Evolutionary conservation across 2,888 invertebrate species (phyloP), one percentile per base, ranked within the genome.

Genomic region (Drosophila mercatorum): DNA sequence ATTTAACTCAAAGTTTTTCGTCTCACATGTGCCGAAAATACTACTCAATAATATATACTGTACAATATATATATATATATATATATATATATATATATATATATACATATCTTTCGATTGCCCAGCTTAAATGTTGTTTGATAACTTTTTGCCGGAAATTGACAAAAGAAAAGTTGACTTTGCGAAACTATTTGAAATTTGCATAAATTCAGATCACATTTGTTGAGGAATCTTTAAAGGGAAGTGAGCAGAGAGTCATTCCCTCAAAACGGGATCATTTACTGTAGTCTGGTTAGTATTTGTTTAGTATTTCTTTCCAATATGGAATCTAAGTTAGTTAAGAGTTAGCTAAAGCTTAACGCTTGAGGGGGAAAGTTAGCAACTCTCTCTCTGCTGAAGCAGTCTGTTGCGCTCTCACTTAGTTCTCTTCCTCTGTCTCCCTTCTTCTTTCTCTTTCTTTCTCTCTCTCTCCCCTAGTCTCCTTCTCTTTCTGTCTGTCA

Each of bases 1-100:
- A 31, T 49, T 49, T 49, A 34, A 51, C 17, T 6, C 11, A 17
- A 31, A 49, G 5, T 17, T 49, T n/a, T n/a, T 10, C 28, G 2
- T 10, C 31, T 11, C 52, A 63, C 52, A 43, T 38, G 28, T 63
- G 63, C 64, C 22, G 5, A 22, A 60, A 38, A 28, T 28, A n/a
- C 31, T 34, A 34, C 17, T 17, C 17, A 11, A 34, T 4, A 12
- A 7, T 34, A 53, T 14, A 38, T 14, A 5, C 22, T 38, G 2
- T 8, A 34, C 3, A 34, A 8, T 28, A 10, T 46, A 28, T 47
- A 47, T 28, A 17, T 34, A 17, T 17, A 17, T 17, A 17, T 17
- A 17, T 17, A 17, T 17, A 17, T 17, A 17, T 17, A 17, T 17
- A 17, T 17, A 17, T 17, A 17, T 17, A 17, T 34, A 34, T 34